Evolutionary conservation across 1,140 invertebrate species (phyloP).

Genomic region (Drosophila obscura): DNA sequence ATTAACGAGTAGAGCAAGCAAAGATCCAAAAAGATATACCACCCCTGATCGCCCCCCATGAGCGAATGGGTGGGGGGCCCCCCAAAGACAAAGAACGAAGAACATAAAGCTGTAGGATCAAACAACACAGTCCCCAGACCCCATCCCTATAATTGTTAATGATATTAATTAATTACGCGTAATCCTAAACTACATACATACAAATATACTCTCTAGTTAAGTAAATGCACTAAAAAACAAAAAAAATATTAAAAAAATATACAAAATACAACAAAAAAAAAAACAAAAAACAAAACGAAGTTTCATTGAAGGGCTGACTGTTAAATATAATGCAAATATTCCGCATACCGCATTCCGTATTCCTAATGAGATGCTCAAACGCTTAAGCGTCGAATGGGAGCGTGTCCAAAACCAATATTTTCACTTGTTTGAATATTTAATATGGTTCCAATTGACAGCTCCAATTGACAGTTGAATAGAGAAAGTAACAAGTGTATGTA

Average conservation of each 20-base stretch:
- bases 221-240: conserved; percentile 68
- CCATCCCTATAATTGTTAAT: conserved; percentile 60
- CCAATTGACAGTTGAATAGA: too few species aligned
- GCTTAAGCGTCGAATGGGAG: too few species aligned
- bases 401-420: too few species aligned
- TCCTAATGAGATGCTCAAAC: too few species aligned
- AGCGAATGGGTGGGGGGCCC: conserved; percentile 2
- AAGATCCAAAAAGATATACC: conserved; percentile 38
- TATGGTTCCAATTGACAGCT: too few species aligned
- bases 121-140: conserved; percentile 24
- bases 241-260: conserved; percentile 23
- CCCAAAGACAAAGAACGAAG: conserved; percentile 14
- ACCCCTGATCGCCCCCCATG: not conserved
- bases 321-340: not conserved
- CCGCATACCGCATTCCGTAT: too few species aligned
- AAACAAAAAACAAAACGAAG: too few species aligned
- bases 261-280: too few species aligned
- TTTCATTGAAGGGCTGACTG: not conserved
- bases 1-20: conserved; percentile 23
- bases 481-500: too few species aligned
- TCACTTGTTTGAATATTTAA: too few species aligned
- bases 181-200: conserved; percentile 66
- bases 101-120: conserved; percentile 43
- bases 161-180: conserved; percentile 74
- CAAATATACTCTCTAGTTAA: conserved; percentile 70